These are phyloP conservation scores for Agelastica alni DNA, from an alignment of 2,888 invertebrate species.

Conservation along the genomic window DNA sequence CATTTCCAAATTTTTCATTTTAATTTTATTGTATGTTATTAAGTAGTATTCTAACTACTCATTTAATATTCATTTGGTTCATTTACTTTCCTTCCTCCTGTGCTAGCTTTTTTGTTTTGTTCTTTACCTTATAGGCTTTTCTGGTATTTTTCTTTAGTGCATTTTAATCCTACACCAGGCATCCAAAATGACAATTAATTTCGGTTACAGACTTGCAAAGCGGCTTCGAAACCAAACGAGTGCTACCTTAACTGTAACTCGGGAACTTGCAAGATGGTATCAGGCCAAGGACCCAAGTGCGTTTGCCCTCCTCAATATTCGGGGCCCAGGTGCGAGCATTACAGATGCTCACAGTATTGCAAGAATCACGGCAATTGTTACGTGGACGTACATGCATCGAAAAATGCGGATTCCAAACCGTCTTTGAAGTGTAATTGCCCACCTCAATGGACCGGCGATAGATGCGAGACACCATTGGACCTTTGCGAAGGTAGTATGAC, in stretches of 20 bases:
- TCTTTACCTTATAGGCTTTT: too few relatives aligned
- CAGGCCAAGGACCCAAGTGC: constrained; percentile 63
- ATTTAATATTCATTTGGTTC: too few relatives aligned
- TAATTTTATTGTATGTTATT: too few relatives aligned
- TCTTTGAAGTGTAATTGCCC: constrained; percentile 63
- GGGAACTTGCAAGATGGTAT: constrained; percentile 63
- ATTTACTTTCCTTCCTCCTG: too few relatives aligned
- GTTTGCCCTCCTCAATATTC: constrained; percentile 67
- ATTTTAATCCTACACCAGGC: too few relatives aligned
- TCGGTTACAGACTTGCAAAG: constrained; percentile 54
- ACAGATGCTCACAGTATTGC: constrained; percentile 71
- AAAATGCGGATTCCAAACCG: constrained; percentile 37
- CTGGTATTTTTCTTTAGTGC: too few relatives aligned
- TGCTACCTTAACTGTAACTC: constrained; percentile 65
- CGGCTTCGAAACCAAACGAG: constrained; percentile 39
- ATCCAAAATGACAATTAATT: too few relatives aligned
- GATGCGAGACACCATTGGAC: constrained; percentile 65
- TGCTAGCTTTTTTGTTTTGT: too few relatives aligned
- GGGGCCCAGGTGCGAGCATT: constrained; percentile 70
- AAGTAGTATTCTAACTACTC: too few relatives aligned
- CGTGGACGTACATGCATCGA: constrained; percentile 49
- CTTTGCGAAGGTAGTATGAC: constrained; percentile 56
- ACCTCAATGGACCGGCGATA: constrained; percentile 67
- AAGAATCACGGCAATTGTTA: constrained; percentile 66
- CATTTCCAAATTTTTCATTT: too few relatives aligned